A percentile compares a stretch with the other conserved stretches of the same genome.
Conservation (phyloP, 2,888 invertebrate species). For the Ophraella communa region DNA sequence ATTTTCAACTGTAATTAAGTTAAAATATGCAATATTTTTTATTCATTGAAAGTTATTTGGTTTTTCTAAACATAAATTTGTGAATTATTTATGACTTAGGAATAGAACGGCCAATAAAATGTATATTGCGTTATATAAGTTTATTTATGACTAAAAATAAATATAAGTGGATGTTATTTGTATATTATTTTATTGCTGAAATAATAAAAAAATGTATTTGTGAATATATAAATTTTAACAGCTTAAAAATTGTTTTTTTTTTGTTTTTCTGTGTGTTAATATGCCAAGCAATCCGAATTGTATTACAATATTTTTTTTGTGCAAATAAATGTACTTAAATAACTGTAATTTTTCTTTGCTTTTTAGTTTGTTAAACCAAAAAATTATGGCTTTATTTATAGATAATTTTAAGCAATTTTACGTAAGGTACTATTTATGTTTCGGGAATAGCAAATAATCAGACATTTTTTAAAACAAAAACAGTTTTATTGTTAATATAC, state of each 20-base stretch:
- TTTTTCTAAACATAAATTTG: neutral
- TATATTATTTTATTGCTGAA: neutral
- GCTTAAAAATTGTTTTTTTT: neutral
- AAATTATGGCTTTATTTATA: too few relatives aligned
- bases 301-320: neutral
- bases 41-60: neutral
- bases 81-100: too few relatives aligned
- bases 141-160: neutral
- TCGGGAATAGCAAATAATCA: too few relatives aligned
- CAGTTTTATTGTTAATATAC: too few relatives aligned
- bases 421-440: too few relatives aligned
- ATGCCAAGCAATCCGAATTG: neutral
- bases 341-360: neutral
- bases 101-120: too few relatives aligned
- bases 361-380: neutral
- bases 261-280: neutral
- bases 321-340: neutral
- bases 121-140: neutral
- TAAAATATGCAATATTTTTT: neutral
- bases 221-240: neutral
- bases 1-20: too few relatives aligned
- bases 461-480: too few relatives aligned
- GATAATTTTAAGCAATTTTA: too few relatives aligned
- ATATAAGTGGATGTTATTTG: neutral
- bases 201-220: neutral